These are phyloP conservation scores for Drosophila orena DNA, from an alignment of 1,140 invertebrate species.

Conservation along the genomic window DNA sequence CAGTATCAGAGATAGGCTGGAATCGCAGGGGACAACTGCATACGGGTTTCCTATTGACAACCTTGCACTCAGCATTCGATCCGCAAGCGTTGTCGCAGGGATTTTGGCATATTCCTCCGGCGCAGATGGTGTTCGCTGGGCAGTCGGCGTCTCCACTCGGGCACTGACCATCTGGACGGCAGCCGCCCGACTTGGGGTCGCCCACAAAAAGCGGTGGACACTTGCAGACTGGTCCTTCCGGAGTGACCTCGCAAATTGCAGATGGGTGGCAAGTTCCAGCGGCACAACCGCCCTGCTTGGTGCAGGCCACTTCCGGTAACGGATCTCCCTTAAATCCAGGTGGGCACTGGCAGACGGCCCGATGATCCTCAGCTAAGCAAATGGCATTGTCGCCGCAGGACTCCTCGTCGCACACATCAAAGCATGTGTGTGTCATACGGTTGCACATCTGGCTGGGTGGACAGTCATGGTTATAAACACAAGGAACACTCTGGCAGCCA, in stretches of 20 bases:
- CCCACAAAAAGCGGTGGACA: conserved; percentile 91
- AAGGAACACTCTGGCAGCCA: conserved; percentile 92
- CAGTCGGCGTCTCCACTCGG: conserved; percentile 91
- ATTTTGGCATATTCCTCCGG: conserved; percentile 90
- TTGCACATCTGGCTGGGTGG: conserved; percentile 92
- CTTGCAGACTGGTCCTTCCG: conserved; percentile 89
- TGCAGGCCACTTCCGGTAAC: conserved; percentile 91
- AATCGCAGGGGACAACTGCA: conserved; percentile 92
- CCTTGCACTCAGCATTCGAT: conserved; percentile 90
- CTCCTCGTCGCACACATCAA: conserved; percentile 91
- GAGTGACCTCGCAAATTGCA: conserved; percentile 90
- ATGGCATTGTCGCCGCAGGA: conserved; percentile 94
- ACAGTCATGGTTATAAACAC: conserved; percentile 94
- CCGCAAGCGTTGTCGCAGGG: conserved; percentile 92
- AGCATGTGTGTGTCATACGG: conserved; percentile 92
- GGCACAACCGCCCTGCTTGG: conserved; percentile 88
- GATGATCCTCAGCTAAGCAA: conserved; percentile 94
- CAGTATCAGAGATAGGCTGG: conserved; percentile 87
- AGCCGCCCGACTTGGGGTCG: conserved; percentile 89
- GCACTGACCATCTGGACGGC: conserved; percentile 90
- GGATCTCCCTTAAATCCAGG: conserved; percentile 92
- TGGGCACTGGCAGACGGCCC: conserved; percentile 92
- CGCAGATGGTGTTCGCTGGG: conserved; percentile 90
- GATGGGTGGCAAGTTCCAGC: conserved; percentile 92
- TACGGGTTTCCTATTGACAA: conserved; percentile 89